Evolutionary conservation across 2,113 vertebrate genomes (phyloP).

Genomic region (Laterallus jamaicensis): DNA sequence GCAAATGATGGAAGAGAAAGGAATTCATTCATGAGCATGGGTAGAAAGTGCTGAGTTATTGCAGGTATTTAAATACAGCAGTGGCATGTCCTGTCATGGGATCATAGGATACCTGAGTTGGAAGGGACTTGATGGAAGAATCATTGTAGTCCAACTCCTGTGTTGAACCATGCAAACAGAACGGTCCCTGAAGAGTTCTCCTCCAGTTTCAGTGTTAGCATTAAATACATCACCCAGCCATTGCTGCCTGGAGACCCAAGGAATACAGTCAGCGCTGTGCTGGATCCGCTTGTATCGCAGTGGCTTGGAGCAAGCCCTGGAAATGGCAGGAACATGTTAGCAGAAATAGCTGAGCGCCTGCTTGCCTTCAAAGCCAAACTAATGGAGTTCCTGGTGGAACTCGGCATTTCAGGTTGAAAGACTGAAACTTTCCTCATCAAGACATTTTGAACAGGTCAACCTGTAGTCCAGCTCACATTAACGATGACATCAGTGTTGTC

Average conservation of each 20-base stretch:
- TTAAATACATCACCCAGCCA: no score
- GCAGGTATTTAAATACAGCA: background rate
- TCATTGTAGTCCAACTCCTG: no score
- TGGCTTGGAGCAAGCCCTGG: background rate
- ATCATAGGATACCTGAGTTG: no score
- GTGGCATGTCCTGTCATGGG: background rate
- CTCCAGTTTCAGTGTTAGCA: background rate
- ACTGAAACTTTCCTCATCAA: background rate
- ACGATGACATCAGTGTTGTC: background rate
- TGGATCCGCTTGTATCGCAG: background rate
- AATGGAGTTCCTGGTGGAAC: background rate
- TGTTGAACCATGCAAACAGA: background rate
- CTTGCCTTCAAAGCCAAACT: background rate
- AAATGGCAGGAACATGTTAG: rapidly evolving
- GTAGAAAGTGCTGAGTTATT: background rate
- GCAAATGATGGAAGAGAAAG: background rate
- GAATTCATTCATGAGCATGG: background rate
- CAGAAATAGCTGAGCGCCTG: background rate
- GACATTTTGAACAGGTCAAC: background rate
- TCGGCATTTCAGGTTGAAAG: background rate
- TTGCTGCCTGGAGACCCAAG: background rate
- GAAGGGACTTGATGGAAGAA: no score
- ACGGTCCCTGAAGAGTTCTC: background rate
- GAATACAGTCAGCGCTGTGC: rapidly evolving
- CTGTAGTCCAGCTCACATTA: background rate